Base-by-base conservation (phyloP, 1,140 invertebrate species). In the Gryllus bimaculatus region DNA sequence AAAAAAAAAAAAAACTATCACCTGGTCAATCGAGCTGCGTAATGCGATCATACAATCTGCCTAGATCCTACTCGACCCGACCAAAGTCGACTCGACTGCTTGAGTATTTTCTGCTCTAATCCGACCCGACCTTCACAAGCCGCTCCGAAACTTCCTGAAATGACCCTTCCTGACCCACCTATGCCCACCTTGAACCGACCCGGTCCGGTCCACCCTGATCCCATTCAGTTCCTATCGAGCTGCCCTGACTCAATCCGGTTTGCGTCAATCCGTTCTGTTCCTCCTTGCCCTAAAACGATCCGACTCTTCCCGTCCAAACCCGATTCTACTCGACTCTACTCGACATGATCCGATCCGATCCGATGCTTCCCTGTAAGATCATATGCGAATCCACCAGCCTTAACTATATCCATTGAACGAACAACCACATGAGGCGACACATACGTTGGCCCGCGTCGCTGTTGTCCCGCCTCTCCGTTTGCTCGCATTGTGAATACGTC, bases 241-340 rank as follows among this genome's bases (percentile, higher is more conserved):
- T 74, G 73, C 80, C 74, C 80, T 20, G 80, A 81, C 78, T 20
- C 75, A 47, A 81, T 26, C 73, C 78, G 5, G 1, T 26, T 39
- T 47, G 74, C 77, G 3, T 18, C 78, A 8, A 75, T 54, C 74
- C 78, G 7, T 78, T 54, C 54, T 8, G 4, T 78, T 8, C 66
- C 78, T 5, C 5, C 21, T 21, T 66, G 78, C 76, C 21, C 39
- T 21, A 47, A 80, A n/a, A 8, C 8, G 26, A 73, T 39, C 79
- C 0, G 79, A 77, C 15, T 82, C 81, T 15, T 18, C 54, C 80
- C 81, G 82, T 82, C 66, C 80, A 78, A 77, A 82, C 79, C 82
- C 78, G 75, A 83, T 49, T 78, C 82, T 78, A 82, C 76, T 81
- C 81, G 80, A 82, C 79, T 81, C 82, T 48, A 83, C 78, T 81